These are phyloP conservation scores for Ptiloglossa arizonensis DNA, from an alignment of 1,140 invertebrate species.

Conservation along the genomic window DNA sequence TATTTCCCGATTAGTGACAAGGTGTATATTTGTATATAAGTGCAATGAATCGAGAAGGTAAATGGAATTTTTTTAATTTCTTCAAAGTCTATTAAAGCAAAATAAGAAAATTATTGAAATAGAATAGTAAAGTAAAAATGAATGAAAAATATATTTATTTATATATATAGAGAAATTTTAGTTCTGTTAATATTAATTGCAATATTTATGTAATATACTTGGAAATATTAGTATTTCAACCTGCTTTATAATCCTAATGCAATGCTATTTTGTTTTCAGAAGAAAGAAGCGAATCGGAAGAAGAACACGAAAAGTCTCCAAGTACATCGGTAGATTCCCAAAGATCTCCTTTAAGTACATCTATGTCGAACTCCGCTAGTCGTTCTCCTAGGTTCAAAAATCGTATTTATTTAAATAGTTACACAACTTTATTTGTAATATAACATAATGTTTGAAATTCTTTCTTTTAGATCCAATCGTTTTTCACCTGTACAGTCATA, in stretches of 20 bases:
- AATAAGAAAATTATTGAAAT: no score
- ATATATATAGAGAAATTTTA: background rate
- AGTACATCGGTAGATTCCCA: constrained; percentile 52
- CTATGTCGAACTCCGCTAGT: constrained; percentile 54
- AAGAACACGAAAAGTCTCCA: constrained; percentile 53
- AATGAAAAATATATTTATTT: background rate
- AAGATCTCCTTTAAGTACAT: constrained; percentile 49
- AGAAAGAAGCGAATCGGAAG: constrained; percentile 56
- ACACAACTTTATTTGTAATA: background rate
- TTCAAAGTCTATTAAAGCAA: background rate
- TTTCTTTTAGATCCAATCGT: constrained; percentile 46
- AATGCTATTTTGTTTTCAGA: constrained; percentile 33
- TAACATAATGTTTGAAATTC: background rate
- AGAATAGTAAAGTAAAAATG: no score
- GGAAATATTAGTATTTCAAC: background rate
- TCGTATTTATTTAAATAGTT: constrained; percentile 1
- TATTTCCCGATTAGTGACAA: constrained; percentile 19
- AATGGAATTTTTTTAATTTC: background rate
- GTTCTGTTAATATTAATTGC: background rate
- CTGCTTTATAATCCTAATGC: background rate
- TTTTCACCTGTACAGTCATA: constrained; percentile 55
- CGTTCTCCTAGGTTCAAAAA: constrained; percentile 49
- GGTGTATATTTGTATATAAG: constrained; percentile 29
- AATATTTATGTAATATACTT: background rate
- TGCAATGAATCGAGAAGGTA: constrained; percentile 57